A percentile compares a stretch with the other conserved stretches of the same genome.
phyloP scores from a whole-genome alignment of 1,140 invertebrate genomes.

The Drosophila kepulauana region DNA sequence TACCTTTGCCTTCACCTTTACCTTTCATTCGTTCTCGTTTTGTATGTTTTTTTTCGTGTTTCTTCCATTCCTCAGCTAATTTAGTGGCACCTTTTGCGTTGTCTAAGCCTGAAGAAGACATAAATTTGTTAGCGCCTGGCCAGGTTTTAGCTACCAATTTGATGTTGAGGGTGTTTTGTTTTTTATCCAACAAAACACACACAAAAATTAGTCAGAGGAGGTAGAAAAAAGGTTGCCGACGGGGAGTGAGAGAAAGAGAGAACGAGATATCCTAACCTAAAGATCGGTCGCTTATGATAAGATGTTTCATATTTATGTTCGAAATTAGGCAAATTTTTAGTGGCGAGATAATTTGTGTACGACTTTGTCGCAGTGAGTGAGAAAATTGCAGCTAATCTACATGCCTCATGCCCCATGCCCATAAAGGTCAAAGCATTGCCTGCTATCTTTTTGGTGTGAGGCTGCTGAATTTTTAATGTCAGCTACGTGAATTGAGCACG shows the following conservation, averaged over 20 bases:
- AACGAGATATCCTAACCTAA: slow-evolving; percentile 7
- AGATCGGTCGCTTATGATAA: slow-evolving; percentile 74
- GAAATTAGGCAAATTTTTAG: slow-evolving; percentile 84
- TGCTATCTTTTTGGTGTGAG: slow-evolving; percentile 8
- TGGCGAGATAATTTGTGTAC: slow-evolving; percentile 83
- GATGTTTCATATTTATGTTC: slow-evolving; percentile 75
- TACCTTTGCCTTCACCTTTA: slow-evolving; percentile 55
- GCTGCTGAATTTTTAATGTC: slow-evolving; percentile 3
- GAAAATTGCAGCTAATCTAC: slow-evolving; percentile 62
- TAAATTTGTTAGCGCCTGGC: slow-evolving; percentile 81
- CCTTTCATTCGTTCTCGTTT: slow-evolving; percentile 3
- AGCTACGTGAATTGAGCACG: slow-evolving; percentile 8
- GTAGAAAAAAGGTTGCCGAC: slow-evolving; percentile 41
- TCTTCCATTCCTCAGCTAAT: slow-evolving; percentile 44
- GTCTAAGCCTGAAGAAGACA: slow-evolving; percentile 78
- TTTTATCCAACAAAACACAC: slow-evolving; percentile 25
- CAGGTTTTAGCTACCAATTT: slow-evolving; percentile 58
- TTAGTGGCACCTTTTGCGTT: slow-evolving; percentile 73
- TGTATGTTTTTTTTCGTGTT: slow-evolving; percentile 1
- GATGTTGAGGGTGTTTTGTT: slow-evolving; percentile 55
- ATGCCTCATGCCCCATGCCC: slow-evolving; percentile 9
- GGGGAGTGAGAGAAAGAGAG: not conserved
- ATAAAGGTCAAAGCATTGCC: not conserved
- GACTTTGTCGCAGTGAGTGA: slow-evolving; percentile 83
- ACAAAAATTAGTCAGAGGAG: slow-evolving; percentile 66